phyloP scores from a whole-genome alignment of 2,113 vertebrate genomes.

The Callipepla squamata region DNA sequence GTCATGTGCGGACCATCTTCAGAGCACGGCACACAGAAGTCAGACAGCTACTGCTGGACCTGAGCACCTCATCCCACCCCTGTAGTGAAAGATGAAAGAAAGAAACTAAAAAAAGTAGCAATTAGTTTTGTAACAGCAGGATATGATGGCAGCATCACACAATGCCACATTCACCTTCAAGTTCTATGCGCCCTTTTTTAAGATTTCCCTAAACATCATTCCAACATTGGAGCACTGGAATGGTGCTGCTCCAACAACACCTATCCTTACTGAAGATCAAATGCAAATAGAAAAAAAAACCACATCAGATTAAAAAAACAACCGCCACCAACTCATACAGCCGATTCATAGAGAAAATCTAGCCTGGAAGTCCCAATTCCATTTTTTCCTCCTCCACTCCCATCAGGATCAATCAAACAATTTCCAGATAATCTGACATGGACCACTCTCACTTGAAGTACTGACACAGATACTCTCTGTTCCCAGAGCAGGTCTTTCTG shows the following conservation, averaged over 20 bases:
- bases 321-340: background rate
- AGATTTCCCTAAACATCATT: background rate
- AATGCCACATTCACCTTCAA: background rate
- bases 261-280: background rate
- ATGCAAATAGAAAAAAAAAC: background rate
- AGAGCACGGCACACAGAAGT: background rate
- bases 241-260: background rate
- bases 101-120: background rate
- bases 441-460: background rate
- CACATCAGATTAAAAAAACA: background rate
- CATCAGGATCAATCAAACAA: background rate
- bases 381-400: background rate
- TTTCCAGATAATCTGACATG: background rate
- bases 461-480: background rate
- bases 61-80: background rate
- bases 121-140: background rate
- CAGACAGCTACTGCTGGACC: rapidly evolving
- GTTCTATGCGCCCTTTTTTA: rapidly evolving
- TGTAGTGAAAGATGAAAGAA: rapidly evolving
- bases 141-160: background rate
- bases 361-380: background rate
- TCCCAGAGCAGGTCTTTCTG: background rate
- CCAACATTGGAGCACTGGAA: background rate
- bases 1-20: background rate
- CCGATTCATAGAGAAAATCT: background rate